These are phyloP conservation scores for Bombus picipes DNA, from an alignment of 1,140 invertebrate species.

Conservation along the genomic window DNA sequence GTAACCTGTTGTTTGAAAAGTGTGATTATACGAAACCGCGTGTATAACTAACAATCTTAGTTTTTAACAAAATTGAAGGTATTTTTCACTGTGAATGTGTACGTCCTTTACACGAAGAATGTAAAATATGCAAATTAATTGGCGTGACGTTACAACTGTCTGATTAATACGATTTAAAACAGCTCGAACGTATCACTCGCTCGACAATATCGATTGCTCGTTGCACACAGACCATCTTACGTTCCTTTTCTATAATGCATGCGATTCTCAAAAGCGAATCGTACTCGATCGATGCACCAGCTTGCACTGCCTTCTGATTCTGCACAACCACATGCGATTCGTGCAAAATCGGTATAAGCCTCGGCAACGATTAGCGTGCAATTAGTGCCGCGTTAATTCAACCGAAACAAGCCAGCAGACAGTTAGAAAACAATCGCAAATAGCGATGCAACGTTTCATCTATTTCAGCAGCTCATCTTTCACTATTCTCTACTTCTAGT, in stretches of 20 bases:
- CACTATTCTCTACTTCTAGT: not conserved
- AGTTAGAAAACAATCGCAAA: constrained; percentile 14
- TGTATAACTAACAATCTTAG: constrained; percentile 30
- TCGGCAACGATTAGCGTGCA: constrained; percentile 35
- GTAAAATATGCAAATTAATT: constrained; percentile 6
- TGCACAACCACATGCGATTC: constrained; percentile 9
- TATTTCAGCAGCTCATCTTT: not conserved
- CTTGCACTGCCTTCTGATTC: constrained; percentile 27
- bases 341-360: constrained; percentile 13
- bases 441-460: not conserved
- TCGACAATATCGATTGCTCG: not conserved
- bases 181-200: not conserved
- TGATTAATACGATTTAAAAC: constrained; percentile 2
- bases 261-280: constrained; percentile 35
- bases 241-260: constrained; percentile 15
- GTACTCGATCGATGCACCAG: constrained; percentile 33
- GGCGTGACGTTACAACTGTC: not conserved
- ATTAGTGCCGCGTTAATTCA: constrained; percentile 45
- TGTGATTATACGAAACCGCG: not conserved
- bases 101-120: not conserved
- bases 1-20: not conserved
- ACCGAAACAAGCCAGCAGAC: not conserved
- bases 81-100: not conserved
- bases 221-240: not conserved
- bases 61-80: constrained; percentile 2